Base-by-base conservation (phyloP, 2,113 vertebrate species). In the Neopipo cinnamomea region DNA sequence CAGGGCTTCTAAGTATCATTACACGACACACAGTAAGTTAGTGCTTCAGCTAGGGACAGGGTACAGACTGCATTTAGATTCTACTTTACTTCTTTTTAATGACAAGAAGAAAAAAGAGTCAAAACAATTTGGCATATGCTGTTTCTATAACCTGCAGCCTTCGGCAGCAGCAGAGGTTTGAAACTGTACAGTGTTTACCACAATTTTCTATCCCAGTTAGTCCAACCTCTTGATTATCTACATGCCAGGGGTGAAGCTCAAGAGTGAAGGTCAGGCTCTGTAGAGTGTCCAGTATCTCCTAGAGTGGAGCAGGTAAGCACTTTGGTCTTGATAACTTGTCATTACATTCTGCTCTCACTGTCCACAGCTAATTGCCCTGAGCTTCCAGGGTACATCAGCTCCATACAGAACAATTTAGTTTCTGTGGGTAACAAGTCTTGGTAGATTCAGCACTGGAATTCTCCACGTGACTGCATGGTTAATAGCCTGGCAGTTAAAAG, bases 401-500 rank as follows among this genome's bases (percentile, higher is more conserved):
- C 62, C 61, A 88, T 20, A 74, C 8, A 86, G 61, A 78, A 22
- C 59, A 78, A 81, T 84, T 93, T 56, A 86, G 41, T 61, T 56
- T 84, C 79, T n/a, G 20, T 23, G 56, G 52, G 50, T 88, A 91
- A 75, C 61, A 62, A 81, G 49, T 62, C 61, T n/a, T 56, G 65
- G 52, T 73, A 85, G 73, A 75, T 82, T 89, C 77, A 85, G 46
- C 58, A 62, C 19, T 61, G 30, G 56, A 84, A 68, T 19, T 86
- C 86, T 86, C 37, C 58, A 81, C 6, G 24, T 92, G 73, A 61
- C 76, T 88, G 61, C 49, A 35, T 50, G 58, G 52, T 18, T 89
- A 89, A 87, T 41, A 81, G 44, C 41, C 82, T 72, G 61, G 65
- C 76, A 81, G 47, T 78, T 87, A 92, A 76, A 91, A 96, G 82